phyloP scores from a whole-genome alignment of 37 sponge, comb jelly and placozoan species.

The Cliona cf. orientalis region DNA sequence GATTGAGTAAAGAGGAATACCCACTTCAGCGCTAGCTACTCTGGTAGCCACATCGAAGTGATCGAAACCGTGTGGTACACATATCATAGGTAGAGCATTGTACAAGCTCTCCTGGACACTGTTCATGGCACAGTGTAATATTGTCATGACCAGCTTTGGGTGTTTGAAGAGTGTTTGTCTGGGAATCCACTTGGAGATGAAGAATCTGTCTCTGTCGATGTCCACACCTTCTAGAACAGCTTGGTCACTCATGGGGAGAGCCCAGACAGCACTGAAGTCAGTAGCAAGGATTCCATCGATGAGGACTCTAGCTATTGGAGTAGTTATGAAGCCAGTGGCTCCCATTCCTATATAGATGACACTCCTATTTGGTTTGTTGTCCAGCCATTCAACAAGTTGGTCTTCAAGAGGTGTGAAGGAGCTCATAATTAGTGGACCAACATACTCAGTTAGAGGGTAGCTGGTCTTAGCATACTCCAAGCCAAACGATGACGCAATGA shows the following conservation, averaged over 20 bases:
- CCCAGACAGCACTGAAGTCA: slow-evolving; percentile 45
- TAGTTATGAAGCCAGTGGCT: background rate
- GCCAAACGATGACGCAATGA: background rate
- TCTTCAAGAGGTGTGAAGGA: background rate
- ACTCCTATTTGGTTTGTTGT: background rate
- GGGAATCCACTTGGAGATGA: slow-evolving; percentile 47
- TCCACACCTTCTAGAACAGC: slow-evolving; percentile 21
- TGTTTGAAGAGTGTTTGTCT: slow-evolving; percentile 43
- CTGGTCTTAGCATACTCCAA: background rate
- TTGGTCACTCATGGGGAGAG: slow-evolving; percentile 18
- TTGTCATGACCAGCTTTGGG: slow-evolving; percentile 27
- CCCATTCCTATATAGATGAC: slow-evolving; percentile 51
- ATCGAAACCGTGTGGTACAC: slow-evolving; percentile 30
- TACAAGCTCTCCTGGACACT: slow-evolving; percentile 23
- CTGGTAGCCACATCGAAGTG: slow-evolving; percentile 30
- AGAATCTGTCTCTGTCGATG: slow-evolving; percentile 22
- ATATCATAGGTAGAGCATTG: slow-evolving; percentile 54
- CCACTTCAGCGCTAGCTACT: slow-evolving; percentile 8
- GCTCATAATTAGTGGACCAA: background rate
- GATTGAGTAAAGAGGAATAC: background rate
- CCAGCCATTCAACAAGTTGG: slow-evolving; percentile 11
- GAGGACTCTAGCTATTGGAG: background rate
- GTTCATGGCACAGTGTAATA: slow-evolving; percentile 51
- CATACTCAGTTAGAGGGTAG: background rate
- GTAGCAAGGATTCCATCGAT: slow-evolving; percentile 6